Conservation (phyloP, 2,113 vertebrate genomes). For the Pandion haliaetus region DNA sequence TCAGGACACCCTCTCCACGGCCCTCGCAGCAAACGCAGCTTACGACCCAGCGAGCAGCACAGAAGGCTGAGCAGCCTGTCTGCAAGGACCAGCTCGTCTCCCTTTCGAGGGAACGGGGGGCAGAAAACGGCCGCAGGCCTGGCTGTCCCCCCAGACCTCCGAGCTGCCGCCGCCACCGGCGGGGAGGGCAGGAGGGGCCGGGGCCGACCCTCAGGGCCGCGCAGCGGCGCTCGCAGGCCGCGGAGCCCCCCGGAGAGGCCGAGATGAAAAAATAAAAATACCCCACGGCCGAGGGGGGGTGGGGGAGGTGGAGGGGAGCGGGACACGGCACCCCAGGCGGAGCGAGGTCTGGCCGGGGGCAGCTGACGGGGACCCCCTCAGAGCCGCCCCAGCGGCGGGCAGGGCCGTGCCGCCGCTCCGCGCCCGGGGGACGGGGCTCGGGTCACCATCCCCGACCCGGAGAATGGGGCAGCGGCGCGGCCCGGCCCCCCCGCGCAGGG, state of each 20-base stretch:
- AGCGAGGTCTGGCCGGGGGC: not conserved
- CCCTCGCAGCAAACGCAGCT: rapidly evolving
- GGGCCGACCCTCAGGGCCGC: too few species aligned
- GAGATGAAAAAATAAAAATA: not conserved
- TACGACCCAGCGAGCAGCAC: rapidly evolving
- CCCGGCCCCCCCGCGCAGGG: not conserved
- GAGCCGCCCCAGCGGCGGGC: not conserved
- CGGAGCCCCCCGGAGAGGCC: too few species aligned
- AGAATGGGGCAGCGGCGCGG: not conserved
- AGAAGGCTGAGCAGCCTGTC: rapidly evolving
- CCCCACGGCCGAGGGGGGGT: too few species aligned
- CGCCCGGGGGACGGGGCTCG: too few species aligned
- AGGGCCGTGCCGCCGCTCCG: not conserved
- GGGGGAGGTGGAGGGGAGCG: too few species aligned
- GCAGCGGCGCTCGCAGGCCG: not conserved
- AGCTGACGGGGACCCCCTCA: not conserved
- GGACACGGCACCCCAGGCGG: not conserved
- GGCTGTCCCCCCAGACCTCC: rapidly evolving
- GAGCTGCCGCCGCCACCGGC: not conserved
- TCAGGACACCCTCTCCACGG: not conserved
- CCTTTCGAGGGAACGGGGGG: rapidly evolving
- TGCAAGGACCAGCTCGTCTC: rapidly evolving
- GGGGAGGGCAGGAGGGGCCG: not conserved
- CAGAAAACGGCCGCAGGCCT: not conserved
- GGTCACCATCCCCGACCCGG: not conserved